Percentiles rank a stretch among this genome's conserved stretches.
These are phyloP conservation scores for Bovichtus variegatus DNA, from an alignment of 2,797 vertebrate species.

Conservation along the genomic window DNA sequence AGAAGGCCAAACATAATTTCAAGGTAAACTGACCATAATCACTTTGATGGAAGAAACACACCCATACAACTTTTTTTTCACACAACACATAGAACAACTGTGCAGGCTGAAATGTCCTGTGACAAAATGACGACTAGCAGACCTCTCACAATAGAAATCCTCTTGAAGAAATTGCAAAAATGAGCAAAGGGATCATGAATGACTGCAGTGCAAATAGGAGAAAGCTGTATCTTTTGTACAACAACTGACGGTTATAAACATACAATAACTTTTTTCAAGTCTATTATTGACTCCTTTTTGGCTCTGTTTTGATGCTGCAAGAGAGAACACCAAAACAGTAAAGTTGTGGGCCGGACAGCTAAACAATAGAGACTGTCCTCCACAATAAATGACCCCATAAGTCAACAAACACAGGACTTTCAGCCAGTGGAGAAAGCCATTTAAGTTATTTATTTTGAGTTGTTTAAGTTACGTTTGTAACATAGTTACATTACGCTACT, in stretches of 20 bases:
- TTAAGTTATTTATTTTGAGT: too few relatives aligned
- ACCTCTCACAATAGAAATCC: not conserved
- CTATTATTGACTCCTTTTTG: not conserved
- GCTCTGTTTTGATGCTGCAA: not conserved
- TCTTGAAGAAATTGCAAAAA: not conserved
- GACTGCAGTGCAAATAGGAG: not conserved
- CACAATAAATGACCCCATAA: too few relatives aligned
- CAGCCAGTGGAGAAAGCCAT: too few relatives aligned
- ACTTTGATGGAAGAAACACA: not conserved
- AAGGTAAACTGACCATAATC: conserved; percentile 70
- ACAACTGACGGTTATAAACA: not conserved
- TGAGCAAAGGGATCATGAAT: not conserved
- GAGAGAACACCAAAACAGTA: not conserved
- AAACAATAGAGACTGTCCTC: too few relatives aligned
- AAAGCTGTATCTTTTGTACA: not conserved
- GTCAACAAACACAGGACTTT: too few relatives aligned
- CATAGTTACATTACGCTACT: too few relatives aligned
- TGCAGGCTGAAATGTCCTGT: not conserved
- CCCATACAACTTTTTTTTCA: conserved; percentile 18
- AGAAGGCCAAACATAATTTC: conserved; percentile 67
- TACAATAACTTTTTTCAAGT: too few relatives aligned
- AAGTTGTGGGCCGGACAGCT: not conserved
- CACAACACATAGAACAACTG: not conserved
- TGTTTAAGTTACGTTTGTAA: too few relatives aligned
- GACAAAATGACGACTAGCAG: not conserved